Conservation (phyloP, 2,113 vertebrate species). For the Ceyx cyanopectus region DNA sequence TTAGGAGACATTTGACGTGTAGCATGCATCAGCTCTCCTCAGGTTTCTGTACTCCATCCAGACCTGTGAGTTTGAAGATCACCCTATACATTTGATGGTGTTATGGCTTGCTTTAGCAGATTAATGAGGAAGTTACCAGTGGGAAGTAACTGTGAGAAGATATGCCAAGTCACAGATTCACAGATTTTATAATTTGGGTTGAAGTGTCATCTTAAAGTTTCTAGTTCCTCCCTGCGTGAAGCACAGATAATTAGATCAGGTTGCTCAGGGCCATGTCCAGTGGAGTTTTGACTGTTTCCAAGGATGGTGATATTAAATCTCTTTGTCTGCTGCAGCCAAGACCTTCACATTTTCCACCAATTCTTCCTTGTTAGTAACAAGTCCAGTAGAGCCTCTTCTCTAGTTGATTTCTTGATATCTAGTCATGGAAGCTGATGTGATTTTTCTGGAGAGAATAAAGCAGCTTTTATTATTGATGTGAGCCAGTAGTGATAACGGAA, state of each 20-base stretch:
- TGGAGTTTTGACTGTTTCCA: not conserved
- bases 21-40: not conserved
- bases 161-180: not conserved
- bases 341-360: not conserved
- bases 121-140: accelerated
- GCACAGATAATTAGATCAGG: not conserved
- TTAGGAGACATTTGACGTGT: not conserved
- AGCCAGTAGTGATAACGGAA: not conserved
- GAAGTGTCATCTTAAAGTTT: not conserved
- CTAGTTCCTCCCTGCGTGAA: not conserved
- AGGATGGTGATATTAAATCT: not conserved
- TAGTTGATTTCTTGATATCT: not conserved
- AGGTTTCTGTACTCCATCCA: not conserved
- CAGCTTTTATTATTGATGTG: not conserved
- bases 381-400: not conserved
- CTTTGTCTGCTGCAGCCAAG: not conserved
- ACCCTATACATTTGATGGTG: not conserved
- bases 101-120: not conserved
- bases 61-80: not conserved
- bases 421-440: not conserved
- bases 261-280: not conserved
- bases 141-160: not conserved
- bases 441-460: not conserved
- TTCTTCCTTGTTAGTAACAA: not conserved
- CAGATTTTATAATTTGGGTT: not conserved